A percentile compares a stretch with the other conserved stretches of the same genome.
Conservation (phyloP, 1,140 invertebrate species). For the Octopus bimaculoides region DNA sequence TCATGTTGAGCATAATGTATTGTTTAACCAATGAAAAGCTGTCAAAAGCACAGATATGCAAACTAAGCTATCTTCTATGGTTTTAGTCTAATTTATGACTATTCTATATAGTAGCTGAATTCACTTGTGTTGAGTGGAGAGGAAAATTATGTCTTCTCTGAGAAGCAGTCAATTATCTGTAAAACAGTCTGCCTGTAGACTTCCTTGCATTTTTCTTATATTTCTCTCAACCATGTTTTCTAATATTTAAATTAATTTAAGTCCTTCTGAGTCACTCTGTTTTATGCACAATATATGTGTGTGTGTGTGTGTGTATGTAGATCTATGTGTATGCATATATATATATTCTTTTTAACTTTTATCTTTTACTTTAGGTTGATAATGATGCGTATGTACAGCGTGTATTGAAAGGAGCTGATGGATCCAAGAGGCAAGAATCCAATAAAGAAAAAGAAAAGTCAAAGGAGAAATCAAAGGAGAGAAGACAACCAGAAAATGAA, state of each 20-base stretch:
- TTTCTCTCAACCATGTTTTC: conserved; percentile 6
- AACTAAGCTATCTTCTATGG: too few species aligned
- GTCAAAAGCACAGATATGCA: too few species aligned
- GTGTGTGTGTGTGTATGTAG: too few species aligned
- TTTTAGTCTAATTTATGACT: too few species aligned
- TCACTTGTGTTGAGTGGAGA: too few species aligned
- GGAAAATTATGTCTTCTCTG: background rate
- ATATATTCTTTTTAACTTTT: conserved; percentile 3
- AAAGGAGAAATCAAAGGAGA: conserved; percentile 28
- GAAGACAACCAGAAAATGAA: conserved; percentile 16
- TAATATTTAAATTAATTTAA: too few species aligned
- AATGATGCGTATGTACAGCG: conserved; percentile 56
- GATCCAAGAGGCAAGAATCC: background rate
- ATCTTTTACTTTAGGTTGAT: conserved; percentile 53
- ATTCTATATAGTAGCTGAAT: too few species aligned
- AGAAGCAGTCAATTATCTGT: background rate
- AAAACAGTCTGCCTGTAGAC: background rate
- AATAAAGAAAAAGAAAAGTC: conserved; percentile 17
- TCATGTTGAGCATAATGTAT: too few species aligned
- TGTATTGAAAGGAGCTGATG: conserved; percentile 44
- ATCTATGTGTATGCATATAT: too few species aligned
- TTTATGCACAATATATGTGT: too few species aligned
- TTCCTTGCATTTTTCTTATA: background rate
- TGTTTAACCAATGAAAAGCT: too few species aligned
- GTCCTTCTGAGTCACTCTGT: too few species aligned